Conservation (phyloP, 2,797 vertebrate genomes). For the Chloroceryle inda region DNA sequence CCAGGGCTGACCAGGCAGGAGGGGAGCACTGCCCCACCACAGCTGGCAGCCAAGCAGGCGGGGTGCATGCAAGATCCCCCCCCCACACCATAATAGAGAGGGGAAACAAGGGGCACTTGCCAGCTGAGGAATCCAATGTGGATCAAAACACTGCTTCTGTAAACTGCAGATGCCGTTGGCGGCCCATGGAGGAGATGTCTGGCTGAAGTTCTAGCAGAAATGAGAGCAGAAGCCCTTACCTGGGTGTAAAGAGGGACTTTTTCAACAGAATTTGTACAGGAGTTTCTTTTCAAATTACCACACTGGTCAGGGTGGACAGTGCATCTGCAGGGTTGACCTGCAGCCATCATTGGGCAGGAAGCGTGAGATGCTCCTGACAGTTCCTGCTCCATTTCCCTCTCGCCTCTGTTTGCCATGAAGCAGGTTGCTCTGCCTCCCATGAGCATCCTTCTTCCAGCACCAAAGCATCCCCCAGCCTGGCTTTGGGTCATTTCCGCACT, state of each 20-base stretch:
- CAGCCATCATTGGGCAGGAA: accelerated
- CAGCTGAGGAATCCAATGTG: neutral
- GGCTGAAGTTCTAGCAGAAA: neutral
- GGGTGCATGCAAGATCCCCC: accelerated
- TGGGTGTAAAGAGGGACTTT: neutral
- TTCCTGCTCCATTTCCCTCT: neutral
- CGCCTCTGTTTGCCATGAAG: accelerated
- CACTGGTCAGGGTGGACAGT: accelerated
- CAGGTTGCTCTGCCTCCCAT: neutral
- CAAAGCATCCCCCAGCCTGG: neutral
- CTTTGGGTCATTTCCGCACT: neutral
- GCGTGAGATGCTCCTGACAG: neutral
- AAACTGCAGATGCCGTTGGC: accelerated
- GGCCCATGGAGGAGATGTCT: accelerated
- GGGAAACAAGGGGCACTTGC: neutral
- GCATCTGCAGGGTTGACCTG: neutral
- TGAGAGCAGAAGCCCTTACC: neutral
- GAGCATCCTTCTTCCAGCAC: neutral
- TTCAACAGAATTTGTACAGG: neutral
- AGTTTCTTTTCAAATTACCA: neutral
- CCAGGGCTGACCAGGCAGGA: neutral
- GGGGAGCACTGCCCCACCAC: neutral
- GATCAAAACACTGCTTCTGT: neutral
- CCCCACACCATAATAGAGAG: neutral
- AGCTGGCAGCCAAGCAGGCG: neutral